These are phyloP conservation scores for Ceratina japonica DNA, from an alignment of 1,140 invertebrate genomes.

Conservation along the genomic window DNA sequence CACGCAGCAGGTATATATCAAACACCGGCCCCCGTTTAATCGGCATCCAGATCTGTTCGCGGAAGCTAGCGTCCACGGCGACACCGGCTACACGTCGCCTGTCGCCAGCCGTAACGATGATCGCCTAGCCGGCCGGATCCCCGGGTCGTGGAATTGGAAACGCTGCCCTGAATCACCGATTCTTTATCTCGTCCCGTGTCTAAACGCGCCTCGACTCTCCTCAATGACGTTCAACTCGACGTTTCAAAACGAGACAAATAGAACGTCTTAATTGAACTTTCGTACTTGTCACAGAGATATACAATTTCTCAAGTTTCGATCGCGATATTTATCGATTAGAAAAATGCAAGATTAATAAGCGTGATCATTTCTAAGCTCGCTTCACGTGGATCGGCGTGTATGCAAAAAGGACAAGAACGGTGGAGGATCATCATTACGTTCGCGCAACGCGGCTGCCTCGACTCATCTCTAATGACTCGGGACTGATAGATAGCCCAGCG, in stretches of 20 bases:
- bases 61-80: constrained; percentile 18
- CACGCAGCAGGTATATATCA: constrained; percentile 28
- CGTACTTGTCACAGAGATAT: too few relatives aligned
- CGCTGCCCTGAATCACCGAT: constrained; percentile 1
- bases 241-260: too few relatives aligned
- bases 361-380: too few relatives aligned
- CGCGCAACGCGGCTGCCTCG: constrained; percentile 24
- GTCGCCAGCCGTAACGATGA: neutral
- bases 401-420: constrained; percentile 4
- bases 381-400: too few relatives aligned
- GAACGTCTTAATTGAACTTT: too few relatives aligned
- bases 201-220: neutral
- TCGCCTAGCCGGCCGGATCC: neutral
- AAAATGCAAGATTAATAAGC: too few relatives aligned
- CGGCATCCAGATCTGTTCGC: constrained; percentile 43
- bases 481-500: constrained; percentile 49
- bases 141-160: neutral
- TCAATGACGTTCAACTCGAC: neutral
- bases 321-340: too few relatives aligned
- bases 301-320: too few relatives aligned
- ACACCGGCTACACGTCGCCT: constrained; percentile 23
- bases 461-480: constrained; percentile 44
- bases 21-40: constrained; percentile 30
- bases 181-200: neutral
- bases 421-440: constrained; percentile 49